phyloP scores from a whole-genome alignment of 2,888 invertebrate genomes.

The Lydus trimaculatus region DNA sequence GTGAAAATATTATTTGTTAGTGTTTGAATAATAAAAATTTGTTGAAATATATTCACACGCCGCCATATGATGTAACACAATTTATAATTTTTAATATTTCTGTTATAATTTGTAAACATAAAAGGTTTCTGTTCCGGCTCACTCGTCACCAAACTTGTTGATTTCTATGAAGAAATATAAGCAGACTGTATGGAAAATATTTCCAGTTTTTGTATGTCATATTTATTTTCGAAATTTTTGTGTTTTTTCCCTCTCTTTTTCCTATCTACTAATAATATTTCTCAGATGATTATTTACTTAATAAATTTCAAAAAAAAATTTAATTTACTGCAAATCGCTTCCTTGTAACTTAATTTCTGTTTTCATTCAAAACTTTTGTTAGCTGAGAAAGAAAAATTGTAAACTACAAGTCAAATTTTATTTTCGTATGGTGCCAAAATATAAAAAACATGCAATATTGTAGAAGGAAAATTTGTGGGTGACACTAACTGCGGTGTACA shows the following conservation, averaged over 20 bases:
- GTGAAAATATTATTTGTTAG: not conserved
- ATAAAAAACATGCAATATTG: not conserved
- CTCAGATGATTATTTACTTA: conserved; percentile 30
- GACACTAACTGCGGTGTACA: conserved; percentile 22
- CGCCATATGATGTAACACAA: conserved; percentile 43
- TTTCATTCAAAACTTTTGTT: conserved; percentile 41
- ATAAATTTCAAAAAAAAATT: conserved; percentile 12
- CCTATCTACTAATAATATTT: conserved; percentile 38
- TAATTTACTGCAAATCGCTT: conserved; percentile 2
- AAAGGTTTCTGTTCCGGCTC: conserved; percentile 37
- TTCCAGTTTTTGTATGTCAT: conserved; percentile 46
- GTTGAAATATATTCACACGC: conserved; percentile 39
- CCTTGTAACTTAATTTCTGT: conserved; percentile 39
- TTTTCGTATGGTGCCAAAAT: not conserved
- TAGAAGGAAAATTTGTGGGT: conserved; percentile 1
- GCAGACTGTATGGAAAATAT: conserved; percentile 40
- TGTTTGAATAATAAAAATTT: conserved; percentile 4
- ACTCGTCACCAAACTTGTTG: conserved; percentile 36
- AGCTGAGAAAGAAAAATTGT: conserved; percentile 36
- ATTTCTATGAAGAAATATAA: conserved; percentile 40
- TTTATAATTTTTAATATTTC: conserved; percentile 41
- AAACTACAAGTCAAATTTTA: conserved; percentile 34
- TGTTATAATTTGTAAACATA: conserved; percentile 41
- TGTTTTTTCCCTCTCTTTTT: too few relatives aligned
- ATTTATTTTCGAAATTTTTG: conserved; percentile 41